Evolutionary conservation across 2,888 invertebrate species (phyloP), one percentile per base, ranked within the genome.

Genomic region (Cantharis lateralis): DNA sequence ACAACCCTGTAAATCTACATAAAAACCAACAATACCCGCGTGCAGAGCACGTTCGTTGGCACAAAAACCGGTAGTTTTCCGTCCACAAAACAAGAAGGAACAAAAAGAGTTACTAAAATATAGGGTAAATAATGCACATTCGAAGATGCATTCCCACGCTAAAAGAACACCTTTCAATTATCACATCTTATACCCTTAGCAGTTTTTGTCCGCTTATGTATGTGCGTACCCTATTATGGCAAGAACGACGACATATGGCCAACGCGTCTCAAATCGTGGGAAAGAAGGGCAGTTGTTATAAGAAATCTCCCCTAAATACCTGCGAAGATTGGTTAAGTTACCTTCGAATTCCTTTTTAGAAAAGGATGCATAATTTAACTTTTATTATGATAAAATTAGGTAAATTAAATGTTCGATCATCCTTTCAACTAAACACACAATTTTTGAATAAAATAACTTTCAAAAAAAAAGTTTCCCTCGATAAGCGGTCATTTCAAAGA

Each of bases 231-330:
- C 72, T 79, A 78, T 74, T 78, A 76, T 79, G 79, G 77, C 82
- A 82, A 83, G 83, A 82, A 84, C 73, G 78, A 82, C 85, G 85
- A 85, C 86, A 86, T 86, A 85, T 86, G 86, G 86, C 82, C 81
- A 84, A 84, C 84, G 85, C 82, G 82, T 80, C 79, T 76, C 82
- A 76, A 78, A 83, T 82, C 85, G 85, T 85, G 85, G 85, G 85
- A 85, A 86, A 77, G 77, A 76, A 78, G 78, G 79, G 79, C 77
- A 76, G 75, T 78, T 80, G 79, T 75, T 64, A 66, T 24, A 24
- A 79, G 78, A 77, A 79, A 81, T 80, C 79, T 79, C 77, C 76
- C 78, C 72, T 80, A 79, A 84, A 84, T 84, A 84, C 82, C 83
- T 83, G 74, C 48, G 78, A 81, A 81, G 81, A 81, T 82, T 81